A percentile compares a stretch with the other conserved stretches of the same genome.
Evolutionary conservation across 2,797 vertebrate genomes (phyloP).

Genomic region (Adrianichthys oophorus): DNA sequence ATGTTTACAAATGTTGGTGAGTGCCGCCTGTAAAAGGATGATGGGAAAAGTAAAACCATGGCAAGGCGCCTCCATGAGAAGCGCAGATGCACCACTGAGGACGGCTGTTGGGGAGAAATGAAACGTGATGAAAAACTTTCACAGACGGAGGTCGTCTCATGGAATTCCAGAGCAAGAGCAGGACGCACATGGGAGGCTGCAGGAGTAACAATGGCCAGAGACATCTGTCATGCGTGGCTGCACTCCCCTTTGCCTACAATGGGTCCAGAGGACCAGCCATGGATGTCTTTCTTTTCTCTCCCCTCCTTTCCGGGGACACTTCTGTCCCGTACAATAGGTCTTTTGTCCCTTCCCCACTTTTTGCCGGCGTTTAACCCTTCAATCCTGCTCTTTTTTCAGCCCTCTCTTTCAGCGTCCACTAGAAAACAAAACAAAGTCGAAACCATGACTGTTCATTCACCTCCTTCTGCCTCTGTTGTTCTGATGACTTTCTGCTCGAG

Average conservation of each 20-base stretch:
- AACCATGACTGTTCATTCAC: conserved; percentile 63
- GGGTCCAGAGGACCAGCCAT: conserved; percentile 73
- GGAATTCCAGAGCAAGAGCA: conserved; percentile 74
- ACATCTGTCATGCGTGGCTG: conserved; percentile 86
- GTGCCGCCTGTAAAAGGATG: conserved; percentile 32
- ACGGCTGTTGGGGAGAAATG: conserved; percentile 21
- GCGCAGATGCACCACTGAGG: conserved; percentile 16
- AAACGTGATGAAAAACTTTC: conserved; percentile 45
- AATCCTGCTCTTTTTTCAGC: conserved; percentile 77
- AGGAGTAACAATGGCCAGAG: conserved; percentile 75
- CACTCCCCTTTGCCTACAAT: conserved; percentile 80
- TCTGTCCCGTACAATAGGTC: conserved; percentile 77
- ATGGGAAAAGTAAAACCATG: conserved; percentile 51
- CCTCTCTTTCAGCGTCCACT: conserved; percentile 64
- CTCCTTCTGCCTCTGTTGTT: conserved; percentile 66
- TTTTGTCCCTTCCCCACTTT: conserved; percentile 78
- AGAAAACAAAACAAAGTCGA: conserved; percentile 73
- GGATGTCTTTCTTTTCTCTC: conserved; percentile 80
- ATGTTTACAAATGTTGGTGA: background rate
- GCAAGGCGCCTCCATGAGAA: conserved; percentile 36
- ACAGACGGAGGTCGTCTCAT: conserved; percentile 63
- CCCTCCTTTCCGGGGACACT: conserved; percentile 82
- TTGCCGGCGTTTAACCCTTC: conserved; percentile 81
- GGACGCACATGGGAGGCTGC: conserved; percentile 77
- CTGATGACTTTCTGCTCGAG: conserved; percentile 66